Conservation (phyloP, 2,113 vertebrate species). For the Chinchilla lanigera region DNA sequence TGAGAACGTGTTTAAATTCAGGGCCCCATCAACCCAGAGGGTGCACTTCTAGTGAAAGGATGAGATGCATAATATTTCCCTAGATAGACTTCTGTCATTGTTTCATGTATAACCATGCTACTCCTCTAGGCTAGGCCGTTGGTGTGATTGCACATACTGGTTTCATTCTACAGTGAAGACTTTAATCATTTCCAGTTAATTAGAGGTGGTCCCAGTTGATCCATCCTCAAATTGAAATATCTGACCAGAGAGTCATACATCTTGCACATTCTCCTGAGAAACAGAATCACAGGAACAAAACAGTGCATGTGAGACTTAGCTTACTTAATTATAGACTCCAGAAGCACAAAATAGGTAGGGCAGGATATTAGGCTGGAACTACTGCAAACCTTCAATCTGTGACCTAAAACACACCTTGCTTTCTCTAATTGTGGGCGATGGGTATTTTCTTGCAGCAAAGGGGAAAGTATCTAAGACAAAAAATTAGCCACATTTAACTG, state of each 20-base stretch:
- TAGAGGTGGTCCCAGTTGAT: background rate
- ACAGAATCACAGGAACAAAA: background rate
- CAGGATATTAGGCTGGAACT: too few relatives aligned
- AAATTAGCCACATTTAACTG: background rate
- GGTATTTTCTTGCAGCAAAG: background rate
- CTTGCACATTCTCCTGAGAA: background rate
- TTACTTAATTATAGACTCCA: background rate
- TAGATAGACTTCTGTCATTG: background rate
- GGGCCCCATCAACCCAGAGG: background rate
- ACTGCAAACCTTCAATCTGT: background rate
- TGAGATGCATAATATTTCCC: background rate
- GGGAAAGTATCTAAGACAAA: background rate
- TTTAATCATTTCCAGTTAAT: background rate
- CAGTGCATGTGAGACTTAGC: background rate
- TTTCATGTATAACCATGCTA: background rate
- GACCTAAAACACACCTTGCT: background rate
- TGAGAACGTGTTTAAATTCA: background rate
- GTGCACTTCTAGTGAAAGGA: background rate
- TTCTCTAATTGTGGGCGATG: background rate
- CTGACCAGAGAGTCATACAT: too few relatives aligned
- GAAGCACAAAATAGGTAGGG: background rate
- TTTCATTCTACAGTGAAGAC: background rate
- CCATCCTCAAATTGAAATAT: background rate
- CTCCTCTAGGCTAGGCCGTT: background rate
- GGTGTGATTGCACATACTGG: background rate